Evolutionary conservation across 2,797 vertebrate genomes (phyloP), one percentile per base, ranked within the genome.

Genomic region (Phyllotis vaccarum): DNA sequence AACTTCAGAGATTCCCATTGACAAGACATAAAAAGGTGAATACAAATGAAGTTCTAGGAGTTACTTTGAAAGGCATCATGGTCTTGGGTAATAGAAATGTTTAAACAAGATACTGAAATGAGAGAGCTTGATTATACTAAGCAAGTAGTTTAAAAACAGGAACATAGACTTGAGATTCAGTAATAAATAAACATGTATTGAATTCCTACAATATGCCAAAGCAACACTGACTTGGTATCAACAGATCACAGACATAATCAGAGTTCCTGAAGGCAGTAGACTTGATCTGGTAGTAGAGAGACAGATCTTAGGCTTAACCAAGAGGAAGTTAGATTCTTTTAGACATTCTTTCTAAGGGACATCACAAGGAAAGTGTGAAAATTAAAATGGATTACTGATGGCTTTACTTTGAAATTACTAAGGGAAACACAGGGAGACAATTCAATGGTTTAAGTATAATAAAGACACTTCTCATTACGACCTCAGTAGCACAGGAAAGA

Each of bases 61-160:
- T 85, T 79, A 70, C 17, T 78, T 9, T 89, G 46, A 10, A 79
- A 95, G 29, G 58, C 75, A 64, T 31, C n/a, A 75, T 37, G 17
- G 7, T 93, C n/a, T 82, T 74, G 29, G 79, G 66, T 89, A 81
- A 76, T 43, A 46, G 31, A 40, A 49, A 40, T 90, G 9, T 80
- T 89, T 87, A 37, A 79, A 9, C 24, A 68, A 93, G n/a, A n/a
- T 75, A 74, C 22, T 89, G 70, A 58, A 80, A 85, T 75, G 3
- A 78, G 86, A 43, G 24, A 27, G 31, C 68, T 68, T 68, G 46
- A 52, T 52, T 68, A 64, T 34, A 68, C n/a, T 79, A 40, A 62
- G 79, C 54, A 92, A 87, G 49, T 92, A 54, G 75, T 60, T 58
- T 91, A 31, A 93, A 89, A 93, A 29, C 40, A 85, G 37, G 40